Evolutionary conservation across 2,797 vertebrate species (phyloP).

Genomic region (Peromyscus aztecus): DNA sequence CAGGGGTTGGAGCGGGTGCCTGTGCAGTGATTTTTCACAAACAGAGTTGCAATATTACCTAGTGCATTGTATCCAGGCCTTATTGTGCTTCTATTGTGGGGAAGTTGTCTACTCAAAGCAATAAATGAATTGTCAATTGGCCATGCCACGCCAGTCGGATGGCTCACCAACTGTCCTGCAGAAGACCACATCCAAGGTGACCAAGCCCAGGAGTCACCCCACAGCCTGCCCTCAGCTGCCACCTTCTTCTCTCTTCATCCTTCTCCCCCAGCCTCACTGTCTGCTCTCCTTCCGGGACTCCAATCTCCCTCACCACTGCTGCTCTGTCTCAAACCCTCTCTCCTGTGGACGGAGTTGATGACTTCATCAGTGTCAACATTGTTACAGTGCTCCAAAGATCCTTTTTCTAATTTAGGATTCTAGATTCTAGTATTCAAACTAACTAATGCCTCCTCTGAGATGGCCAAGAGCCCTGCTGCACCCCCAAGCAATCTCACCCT

Average conservation of each 20-base stretch:
- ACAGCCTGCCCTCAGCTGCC: background rate
- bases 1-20: too few relatives aligned
- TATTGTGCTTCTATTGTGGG: background rate
- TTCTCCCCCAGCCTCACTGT: background rate
- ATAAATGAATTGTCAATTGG: background rate
- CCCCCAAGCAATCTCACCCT: background rate
- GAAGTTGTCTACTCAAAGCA: background rate
- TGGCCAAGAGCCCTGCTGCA: background rate
- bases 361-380: background rate
- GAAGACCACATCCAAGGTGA: background rate
- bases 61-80: background rate
- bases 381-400: background rate
- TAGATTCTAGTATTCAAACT: background rate
- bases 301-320: background rate
- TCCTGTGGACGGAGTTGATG: background rate
- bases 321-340: background rate
- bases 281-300: background rate
- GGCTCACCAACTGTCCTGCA: background rate
- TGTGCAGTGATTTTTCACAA: background rate
- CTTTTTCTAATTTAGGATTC: background rate
- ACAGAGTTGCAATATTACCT: background rate
- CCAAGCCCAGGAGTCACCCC: accelerated
- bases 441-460: background rate
- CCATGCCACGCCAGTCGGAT: background rate
- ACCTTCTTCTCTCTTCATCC: background rate